Evolutionary conservation across 1,140 invertebrate genomes (phyloP).

Genomic region (Dufourea novaeangliae): DNA sequence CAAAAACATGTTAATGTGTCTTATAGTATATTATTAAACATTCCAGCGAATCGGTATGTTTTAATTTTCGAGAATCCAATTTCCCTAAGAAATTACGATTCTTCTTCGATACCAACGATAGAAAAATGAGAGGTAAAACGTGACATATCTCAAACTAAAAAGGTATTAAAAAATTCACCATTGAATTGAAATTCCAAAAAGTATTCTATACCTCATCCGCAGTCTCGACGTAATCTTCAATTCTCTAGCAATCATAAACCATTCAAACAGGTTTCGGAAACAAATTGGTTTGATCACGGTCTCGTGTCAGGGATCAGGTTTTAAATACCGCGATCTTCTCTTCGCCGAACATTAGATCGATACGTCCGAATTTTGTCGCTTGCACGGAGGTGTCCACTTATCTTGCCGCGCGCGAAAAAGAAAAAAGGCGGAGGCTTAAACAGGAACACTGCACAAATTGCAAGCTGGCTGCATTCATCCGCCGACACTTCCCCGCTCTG

Average conservation of each 20-base stretch:
- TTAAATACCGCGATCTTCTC: not conserved
- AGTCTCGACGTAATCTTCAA: not conserved
- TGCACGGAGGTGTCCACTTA: not conserved
- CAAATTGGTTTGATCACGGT: not conserved
- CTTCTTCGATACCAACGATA: too few relatives aligned
- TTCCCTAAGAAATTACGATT: too few relatives aligned
- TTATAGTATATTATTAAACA: too few relatives aligned
- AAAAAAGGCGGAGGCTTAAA: not conserved
- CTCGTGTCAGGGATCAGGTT: not conserved
- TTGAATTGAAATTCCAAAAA: too few relatives aligned
- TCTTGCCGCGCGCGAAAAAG: not conserved
- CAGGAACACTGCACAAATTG: constrained; percentile 1
- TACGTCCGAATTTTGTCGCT: not conserved
- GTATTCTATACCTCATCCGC: not conserved
- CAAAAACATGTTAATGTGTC: too few relatives aligned
- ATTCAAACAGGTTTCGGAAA: not conserved
- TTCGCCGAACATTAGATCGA: not conserved
- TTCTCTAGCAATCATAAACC: not conserved
- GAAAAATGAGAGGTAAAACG: too few relatives aligned
- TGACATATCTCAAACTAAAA: too few relatives aligned
- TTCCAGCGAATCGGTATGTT: too few relatives aligned
- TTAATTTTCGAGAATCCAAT: too few relatives aligned
- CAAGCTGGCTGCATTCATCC: not conserved
- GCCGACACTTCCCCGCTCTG: not conserved
- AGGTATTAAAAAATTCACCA: too few relatives aligned